phyloP scores from a whole-genome alignment of 1,140 invertebrate species.

The Periplaneta americana region DNA sequence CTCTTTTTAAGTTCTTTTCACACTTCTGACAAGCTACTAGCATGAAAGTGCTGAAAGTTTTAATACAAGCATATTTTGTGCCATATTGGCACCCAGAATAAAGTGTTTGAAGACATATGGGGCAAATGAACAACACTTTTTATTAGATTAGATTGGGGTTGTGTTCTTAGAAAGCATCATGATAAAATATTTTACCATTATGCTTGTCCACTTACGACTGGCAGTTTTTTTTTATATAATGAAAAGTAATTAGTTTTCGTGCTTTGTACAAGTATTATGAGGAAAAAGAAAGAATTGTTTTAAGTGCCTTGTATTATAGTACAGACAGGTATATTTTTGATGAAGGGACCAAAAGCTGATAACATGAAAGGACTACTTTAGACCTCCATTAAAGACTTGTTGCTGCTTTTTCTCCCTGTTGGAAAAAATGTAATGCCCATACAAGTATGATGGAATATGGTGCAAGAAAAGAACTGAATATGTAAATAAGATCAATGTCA shows the following conservation, averaged over 20 bases:
- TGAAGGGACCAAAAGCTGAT: neutral
- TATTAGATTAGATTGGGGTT: neutral
- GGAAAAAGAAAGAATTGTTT: neutral
- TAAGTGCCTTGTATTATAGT: neutral
- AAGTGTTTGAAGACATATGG: neutral
- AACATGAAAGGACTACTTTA: neutral
- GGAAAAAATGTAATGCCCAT: neutral
- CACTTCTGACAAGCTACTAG: neutral
- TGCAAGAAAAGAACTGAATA: neutral
- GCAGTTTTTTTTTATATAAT: neutral
- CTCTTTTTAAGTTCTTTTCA: neutral
- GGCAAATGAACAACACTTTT: neutral
- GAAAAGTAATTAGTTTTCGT: neutral
- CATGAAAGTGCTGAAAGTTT: neutral
- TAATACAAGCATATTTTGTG: neutral
- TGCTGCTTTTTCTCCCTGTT: neutral
- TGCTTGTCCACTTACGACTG: neutral
- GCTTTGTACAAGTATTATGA: neutral
- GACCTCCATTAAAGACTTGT: neutral
- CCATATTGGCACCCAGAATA: neutral
- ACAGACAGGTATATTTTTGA: neutral
- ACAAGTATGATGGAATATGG: neutral
- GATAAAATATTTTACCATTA: neutral
- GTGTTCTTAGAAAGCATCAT: neutral
- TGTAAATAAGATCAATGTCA: neutral